Evolutionary conservation across 2,888 invertebrate genomes (phyloP).

Genomic region (Emmelina monodactyla): DNA sequence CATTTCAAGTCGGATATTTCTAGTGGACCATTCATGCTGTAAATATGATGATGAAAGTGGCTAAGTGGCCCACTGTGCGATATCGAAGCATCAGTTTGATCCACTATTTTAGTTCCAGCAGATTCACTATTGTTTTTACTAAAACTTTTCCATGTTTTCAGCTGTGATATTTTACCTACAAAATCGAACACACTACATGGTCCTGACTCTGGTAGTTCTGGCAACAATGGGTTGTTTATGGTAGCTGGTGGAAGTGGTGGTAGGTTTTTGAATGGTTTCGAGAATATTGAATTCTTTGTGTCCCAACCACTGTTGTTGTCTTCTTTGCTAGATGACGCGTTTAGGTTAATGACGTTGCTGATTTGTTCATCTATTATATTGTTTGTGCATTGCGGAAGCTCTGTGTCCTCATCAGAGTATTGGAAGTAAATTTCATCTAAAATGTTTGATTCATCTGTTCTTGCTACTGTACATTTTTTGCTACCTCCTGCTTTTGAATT

Average conservation of each 20-base stretch:
- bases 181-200: conserved; percentile 48
- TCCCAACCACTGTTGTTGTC: conserved; percentile 46
- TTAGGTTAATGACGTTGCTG: conserved; percentile 61
- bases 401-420: conserved; percentile 68
- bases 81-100: conserved; percentile 47
- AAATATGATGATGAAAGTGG: no score
- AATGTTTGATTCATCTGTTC: conserved; percentile 43
- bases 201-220: conserved; percentile 41
- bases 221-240: conserved; percentile 31
- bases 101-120: conserved; percentile 45
- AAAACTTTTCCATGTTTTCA: conserved; percentile 55
- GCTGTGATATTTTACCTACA: conserved; percentile 48
- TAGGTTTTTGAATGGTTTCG: conserved; percentile 46
- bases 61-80: conserved; percentile 41
- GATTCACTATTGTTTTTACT: conserved; percentile 46
- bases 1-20: conserved; percentile 55
- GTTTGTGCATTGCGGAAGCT: conserved; percentile 56
- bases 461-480: conserved; percentile 50
- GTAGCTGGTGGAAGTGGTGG: conserved; percentile 40
- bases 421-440: conserved; percentile 62
- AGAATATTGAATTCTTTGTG: conserved; percentile 43
- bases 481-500: conserved; percentile 61
- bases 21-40: conserved; percentile 53
- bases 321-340: conserved; percentile 56
- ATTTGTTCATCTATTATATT: conserved; percentile 53